phyloP scores from a whole-genome alignment of 2,797 vertebrate species.

The Periparus ater region DNA sequence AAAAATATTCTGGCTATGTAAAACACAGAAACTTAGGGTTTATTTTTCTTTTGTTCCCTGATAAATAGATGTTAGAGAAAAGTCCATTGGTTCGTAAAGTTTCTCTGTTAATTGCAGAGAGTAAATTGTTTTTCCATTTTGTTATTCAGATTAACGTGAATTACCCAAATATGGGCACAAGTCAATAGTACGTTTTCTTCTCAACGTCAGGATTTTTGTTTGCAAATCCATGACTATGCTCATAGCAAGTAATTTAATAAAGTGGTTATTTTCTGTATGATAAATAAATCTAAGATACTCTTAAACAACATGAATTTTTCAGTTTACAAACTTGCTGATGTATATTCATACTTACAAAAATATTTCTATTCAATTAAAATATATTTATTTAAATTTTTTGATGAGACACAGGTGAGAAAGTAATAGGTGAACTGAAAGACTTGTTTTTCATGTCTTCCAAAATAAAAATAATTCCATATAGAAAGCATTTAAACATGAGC shows the following conservation, averaged over 20 bases:
- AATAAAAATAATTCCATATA: background rate
- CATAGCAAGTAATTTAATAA: background rate
- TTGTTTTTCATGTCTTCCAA: background rate
- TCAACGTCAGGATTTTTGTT: background rate
- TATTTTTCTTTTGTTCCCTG: background rate
- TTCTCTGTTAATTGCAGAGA: background rate
- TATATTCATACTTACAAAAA: background rate
- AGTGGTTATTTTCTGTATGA: background rate
- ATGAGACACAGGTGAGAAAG: background rate
- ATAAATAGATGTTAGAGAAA: background rate
- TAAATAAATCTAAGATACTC: background rate
- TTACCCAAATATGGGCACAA: background rate
- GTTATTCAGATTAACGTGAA: background rate
- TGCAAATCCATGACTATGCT: background rate
- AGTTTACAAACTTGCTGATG: background rate
- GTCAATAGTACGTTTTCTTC: background rate
- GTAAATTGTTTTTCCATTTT: background rate
- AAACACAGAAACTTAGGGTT: fast-evolving
- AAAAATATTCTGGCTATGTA: background rate
- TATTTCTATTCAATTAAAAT: background rate
- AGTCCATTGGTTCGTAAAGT: background rate
- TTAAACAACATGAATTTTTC: background rate
- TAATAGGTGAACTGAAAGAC: background rate
- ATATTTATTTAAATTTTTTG: background rate
- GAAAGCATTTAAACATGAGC: background rate